A percentile compares a stretch with the other conserved stretches of the same genome.
These are phyloP conservation scores for Plestiodon gilberti DNA, from an alignment of 2,113 vertebrate species.

Conservation along the genomic window DNA sequence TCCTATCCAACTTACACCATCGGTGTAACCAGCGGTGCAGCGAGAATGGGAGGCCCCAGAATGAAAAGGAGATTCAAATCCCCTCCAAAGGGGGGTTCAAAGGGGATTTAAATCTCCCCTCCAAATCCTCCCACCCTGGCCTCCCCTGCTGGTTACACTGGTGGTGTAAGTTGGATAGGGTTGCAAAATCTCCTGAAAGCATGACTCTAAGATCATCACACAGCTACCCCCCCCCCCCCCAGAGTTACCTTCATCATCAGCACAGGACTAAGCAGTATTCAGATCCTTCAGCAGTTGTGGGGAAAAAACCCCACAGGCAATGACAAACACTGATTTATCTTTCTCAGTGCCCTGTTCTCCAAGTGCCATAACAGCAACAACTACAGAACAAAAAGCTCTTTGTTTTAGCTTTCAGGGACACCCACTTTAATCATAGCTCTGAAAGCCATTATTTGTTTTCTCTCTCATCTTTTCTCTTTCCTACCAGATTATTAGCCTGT, in stretches of 20 bases:
- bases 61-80: too few relatives aligned
- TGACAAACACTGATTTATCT: background rate
- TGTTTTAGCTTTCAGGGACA: conserved; percentile 4
- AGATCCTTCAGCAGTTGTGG: background rate
- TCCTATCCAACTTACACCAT: too few relatives aligned
- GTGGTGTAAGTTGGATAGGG: too few relatives aligned
- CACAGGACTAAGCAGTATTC: background rate
- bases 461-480: background rate
- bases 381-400: background rate
- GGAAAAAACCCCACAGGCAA: background rate
- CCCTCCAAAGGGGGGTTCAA: too few relatives aligned
- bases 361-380: background rate
- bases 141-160: too few relatives aligned
- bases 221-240: too few relatives aligned
- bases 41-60: too few relatives aligned
- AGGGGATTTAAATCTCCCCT: too few relatives aligned
- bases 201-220: too few relatives aligned
- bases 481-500: conserved; percentile 12
- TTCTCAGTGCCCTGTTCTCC: background rate
- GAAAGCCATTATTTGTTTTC: conserved; percentile 22
- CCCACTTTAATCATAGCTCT: conserved; percentile 13
- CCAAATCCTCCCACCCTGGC: too few relatives aligned
- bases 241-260: background rate
- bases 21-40: too few relatives aligned
- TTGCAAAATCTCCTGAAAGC: too few relatives aligned